Conservation (phyloP, 2,888 invertebrate genomes). For the Caenorhabditis wallacei region DNA sequence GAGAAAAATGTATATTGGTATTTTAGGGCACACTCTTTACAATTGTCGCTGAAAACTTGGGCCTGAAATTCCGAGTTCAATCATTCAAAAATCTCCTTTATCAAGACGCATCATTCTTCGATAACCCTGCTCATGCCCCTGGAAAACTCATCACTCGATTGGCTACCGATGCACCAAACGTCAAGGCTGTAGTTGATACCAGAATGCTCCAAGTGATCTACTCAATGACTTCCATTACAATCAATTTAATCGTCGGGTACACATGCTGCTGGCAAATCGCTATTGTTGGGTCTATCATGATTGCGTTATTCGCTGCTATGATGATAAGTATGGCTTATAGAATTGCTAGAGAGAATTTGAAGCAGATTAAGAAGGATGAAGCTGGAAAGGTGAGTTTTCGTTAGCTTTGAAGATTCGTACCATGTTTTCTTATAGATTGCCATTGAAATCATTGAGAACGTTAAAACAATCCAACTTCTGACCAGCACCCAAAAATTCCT, state of each 20-base stretch:
- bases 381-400: constrained; percentile 83
- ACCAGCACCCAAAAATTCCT: constrained; percentile 83
- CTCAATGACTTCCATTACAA: constrained; percentile 82
- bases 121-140: constrained; percentile 83
- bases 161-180: constrained; percentile 84
- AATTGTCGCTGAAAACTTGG: constrained; percentile 74
- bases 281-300: constrained; percentile 77
- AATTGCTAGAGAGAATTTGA: constrained; percentile 82
- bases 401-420: neutral
- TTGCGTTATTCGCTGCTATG: constrained; percentile 82
- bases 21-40: constrained; percentile 59
- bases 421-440: constrained; percentile 81
- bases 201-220: constrained; percentile 84
- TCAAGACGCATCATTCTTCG: constrained; percentile 84
- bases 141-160: constrained; percentile 84
- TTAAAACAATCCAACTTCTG: constrained; percentile 84
- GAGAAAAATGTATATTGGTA: neutral
- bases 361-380: constrained; percentile 83
- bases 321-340: constrained; percentile 84
- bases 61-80: constrained; percentile 72
- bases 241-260: constrained; percentile 84
- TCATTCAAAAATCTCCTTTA: constrained; percentile 81
- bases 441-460: constrained; percentile 84
- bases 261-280: constrained; percentile 84
- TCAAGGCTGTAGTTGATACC: constrained; percentile 83